Conservation (phyloP, 2,888 invertebrate genomes). For the Galerucella calmariensis region DNA sequence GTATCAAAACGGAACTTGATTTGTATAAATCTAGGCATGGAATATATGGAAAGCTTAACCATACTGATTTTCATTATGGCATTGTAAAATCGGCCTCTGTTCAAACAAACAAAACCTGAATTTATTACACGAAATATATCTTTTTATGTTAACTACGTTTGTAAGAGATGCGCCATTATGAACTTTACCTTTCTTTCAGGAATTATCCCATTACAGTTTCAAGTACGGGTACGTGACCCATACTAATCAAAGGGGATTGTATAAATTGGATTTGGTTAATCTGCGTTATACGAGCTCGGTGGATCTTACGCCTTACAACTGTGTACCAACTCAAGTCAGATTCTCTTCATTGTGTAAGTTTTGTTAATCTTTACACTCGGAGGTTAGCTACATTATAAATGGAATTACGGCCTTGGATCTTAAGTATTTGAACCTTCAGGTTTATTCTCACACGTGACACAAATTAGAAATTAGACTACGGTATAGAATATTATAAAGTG, state of each 20-base stretch:
- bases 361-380: neutral
- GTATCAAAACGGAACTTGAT: no score
- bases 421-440: neutral
- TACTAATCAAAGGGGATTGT: conserved; percentile 76
- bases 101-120: no score
- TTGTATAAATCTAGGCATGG: no score
- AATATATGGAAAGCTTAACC: no score
- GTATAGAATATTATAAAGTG: no score
- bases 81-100: no score
- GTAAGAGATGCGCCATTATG: neutral
- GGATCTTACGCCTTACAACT: conserved; percentile 78
- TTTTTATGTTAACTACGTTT: no score
- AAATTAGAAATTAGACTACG: no score
- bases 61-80: no score
- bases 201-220: conserved; percentile 69
- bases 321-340: conserved; percentile 76
- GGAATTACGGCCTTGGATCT: neutral
- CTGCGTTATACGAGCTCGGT: conserved; percentile 78
- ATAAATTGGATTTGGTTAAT: conserved; percentile 77
- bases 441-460: neutral
- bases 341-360: conserved; percentile 79
- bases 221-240: conserved; percentile 81
- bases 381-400: neutral
- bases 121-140: no score
- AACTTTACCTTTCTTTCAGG: conserved; percentile 60